Percentiles rank a stretch among this genome's conserved stretches.
These are phyloP conservation scores for Littorina saxatilis DNA, from an alignment of 1,140 invertebrate genomes.

Conservation along the genomic window DNA sequence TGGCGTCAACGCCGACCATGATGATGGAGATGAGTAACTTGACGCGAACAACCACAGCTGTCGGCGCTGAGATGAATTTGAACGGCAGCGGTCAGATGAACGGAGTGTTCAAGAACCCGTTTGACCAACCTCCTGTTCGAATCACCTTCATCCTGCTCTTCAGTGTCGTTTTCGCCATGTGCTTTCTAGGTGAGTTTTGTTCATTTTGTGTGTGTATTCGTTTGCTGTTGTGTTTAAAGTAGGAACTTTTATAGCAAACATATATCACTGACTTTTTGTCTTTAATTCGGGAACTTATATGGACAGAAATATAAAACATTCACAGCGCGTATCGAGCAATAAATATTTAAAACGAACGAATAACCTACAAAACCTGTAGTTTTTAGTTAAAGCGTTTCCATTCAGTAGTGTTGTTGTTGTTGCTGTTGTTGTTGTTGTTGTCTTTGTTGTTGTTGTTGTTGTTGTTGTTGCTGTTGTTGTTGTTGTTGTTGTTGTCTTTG, in stretches of 20 bases:
- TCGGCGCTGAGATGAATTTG: not conserved
- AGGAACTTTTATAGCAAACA: too few species aligned
- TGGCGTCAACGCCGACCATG: too few species aligned
- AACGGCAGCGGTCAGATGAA: not conserved
- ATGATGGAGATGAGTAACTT: not conserved
- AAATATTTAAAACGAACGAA: too few species aligned
- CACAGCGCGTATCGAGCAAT: too few species aligned
- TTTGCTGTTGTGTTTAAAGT: not conserved
- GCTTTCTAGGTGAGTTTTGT: constrained; percentile 27
- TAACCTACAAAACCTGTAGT: too few species aligned
- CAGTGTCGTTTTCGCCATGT: constrained; percentile 35
- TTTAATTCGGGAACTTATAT: not conserved
- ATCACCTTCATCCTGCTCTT: constrained; percentile 36
- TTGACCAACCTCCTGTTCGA: constrained; percentile 19
- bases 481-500: too few species aligned
- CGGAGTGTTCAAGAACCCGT: constrained; percentile 18
- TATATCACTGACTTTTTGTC: not conserved
- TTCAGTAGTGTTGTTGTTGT: too few species aligned
- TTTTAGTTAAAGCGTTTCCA: too few species aligned
- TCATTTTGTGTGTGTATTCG: not conserved
- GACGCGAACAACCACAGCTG: not conserved
- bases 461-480: too few species aligned
- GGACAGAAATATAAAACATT: too few species aligned
- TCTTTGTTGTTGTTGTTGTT: too few species aligned
- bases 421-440: too few species aligned